Base-by-base conservation (phyloP, 2,888 invertebrate species). In the Xestia sexstrigata region DNA sequence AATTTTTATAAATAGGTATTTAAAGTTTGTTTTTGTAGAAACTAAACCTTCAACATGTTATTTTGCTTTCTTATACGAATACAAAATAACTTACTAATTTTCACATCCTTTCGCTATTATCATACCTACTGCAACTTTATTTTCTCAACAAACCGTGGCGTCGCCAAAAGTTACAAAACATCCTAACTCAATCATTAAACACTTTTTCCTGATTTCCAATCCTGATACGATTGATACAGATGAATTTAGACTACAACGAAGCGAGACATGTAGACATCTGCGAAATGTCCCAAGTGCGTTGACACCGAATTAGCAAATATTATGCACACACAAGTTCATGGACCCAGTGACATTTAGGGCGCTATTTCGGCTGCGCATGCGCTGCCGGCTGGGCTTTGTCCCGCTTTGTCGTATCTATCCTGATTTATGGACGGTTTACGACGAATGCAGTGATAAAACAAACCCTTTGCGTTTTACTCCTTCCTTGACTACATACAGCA, bases 251-350 rank as follows among this genome's bases (percentile, higher is more conserved):
- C 76, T 62, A 26, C 15, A 74, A 39, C 58, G 62, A 45, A 79
- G 58, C 70, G 81, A 83, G 30, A 79, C 85, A 87, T 88, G 89
- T 88, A 90, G 90, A 90, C 88, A 87, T 91, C 86, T 74, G 89
- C 86, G 65, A 92, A 91, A 90, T 88, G 74, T 85, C 78, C 70
- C 88, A 90, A 91, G 93, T 89, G 85, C 93, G 87, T 92, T 92
- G 93, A 93, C 93, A 90, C 86, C 90, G 93, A 93, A 94, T 93
- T 93, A 90, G 91, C 88, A 87, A 87, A 79, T 85, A 91, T 93
- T 91, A 90, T 91, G 83, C 88, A 89, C 95, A 95, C 88, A 89
- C 95, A 95, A 96, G 96, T 96, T 96, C 95, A 95, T 90, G 94
- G 92, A 94, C 90, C 93, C 90, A 92, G 84, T 94, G 94, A 94